These are phyloP conservation scores for Drosophila subpulchrella DNA, from an alignment of 1,140 invertebrate genomes.

Conservation along the genomic window DNA sequence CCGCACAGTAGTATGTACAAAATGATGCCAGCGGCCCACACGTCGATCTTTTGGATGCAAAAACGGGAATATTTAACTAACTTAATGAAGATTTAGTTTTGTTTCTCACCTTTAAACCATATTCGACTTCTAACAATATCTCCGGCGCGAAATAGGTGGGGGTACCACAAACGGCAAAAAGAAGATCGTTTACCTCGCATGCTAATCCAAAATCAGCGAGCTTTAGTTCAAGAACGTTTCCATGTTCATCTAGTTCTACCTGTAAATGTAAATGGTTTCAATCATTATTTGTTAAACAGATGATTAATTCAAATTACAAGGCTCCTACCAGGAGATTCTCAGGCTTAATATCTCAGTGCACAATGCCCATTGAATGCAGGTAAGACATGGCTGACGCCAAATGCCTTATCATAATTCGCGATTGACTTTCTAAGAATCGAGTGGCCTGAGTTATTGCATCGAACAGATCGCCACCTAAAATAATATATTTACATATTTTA, in stretches of 20 bases:
- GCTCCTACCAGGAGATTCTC: conserved; percentile 93
- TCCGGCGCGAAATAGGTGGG: conserved; percentile 99
- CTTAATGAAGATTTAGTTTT: not conserved
- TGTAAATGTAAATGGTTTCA: conserved; percentile 64
- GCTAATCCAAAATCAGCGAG: conserved; percentile 99
- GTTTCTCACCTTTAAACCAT: conserved; percentile 91
- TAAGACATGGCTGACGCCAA: conserved; percentile 97
- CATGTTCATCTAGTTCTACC: conserved; percentile 92
- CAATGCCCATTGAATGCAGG: conserved; percentile 96
- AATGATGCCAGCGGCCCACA: conserved; percentile 99
- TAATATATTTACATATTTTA: conserved; percentile 36
- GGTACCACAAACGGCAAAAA: conserved; percentile 98
- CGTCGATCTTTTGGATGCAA: conserved; percentile 91
- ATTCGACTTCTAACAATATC: conserved; percentile 97
- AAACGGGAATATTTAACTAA: not conserved
- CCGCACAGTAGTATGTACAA: conserved; percentile 98
- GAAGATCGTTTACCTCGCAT: conserved; percentile 93
- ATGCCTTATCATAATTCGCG: conserved; percentile 95
- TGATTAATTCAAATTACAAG: not conserved
- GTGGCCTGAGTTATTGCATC: conserved; percentile 97
- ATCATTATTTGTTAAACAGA: not conserved
- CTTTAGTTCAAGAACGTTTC: conserved; percentile 92
- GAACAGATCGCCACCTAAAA: conserved; percentile 97
- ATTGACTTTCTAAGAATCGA: conserved; percentile 96
- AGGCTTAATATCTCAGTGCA: conserved; percentile 99